Base-by-base conservation (phyloP, 2,113 vertebrate genomes). In the Casuarius casuarius region DNA sequence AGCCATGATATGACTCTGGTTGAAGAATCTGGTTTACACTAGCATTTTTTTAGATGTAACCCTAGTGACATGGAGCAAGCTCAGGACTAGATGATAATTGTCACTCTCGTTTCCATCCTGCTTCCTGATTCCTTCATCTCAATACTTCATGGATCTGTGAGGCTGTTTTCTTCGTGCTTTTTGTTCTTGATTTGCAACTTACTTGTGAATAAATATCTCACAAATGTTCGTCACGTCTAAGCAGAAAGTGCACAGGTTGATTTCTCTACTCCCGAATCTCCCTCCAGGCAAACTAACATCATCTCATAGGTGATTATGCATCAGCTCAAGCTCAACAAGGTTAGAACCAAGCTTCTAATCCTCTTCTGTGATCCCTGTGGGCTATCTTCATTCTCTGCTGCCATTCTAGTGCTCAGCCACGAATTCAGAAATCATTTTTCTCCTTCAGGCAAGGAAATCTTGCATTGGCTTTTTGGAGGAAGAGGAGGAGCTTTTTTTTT, bases 321-420 rank as follows among this genome's bases (percentile, higher is more conserved):
- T 51, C 77, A 75, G 65, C 54, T 92, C 77, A 89, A 82, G 56
- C 42, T 94, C 82, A 87, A 65, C 66, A 90, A 94, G 76, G 68
- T 87, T 84, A 95, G 68, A 78, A 81, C 54, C 31, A 21, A 91
- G 38, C 9, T 94, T 84, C 71, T 90, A 96, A 96, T 94, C 61
- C 62, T 72, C 61, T n/a, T 40, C 26, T 92, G 70, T 79, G 52
- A 85, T 85, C 71, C 74, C 92, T 85, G n/a, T 91, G 71, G 84
- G 82, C 87, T 90, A 11, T 67, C 71, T 93, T 56, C 42, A 4
- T 76, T 93, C 87, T 94, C 73, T 84, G 26, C 56, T 79, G 46
- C 56, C 58, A 56, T 82, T 76, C 52, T 76, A 79, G 52, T 90
- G 48, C 58, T 93, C 62, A 92, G 72, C 66, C 52, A 65, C 8